Percentiles rank a stretch among this genome's conserved stretches.
These are phyloP conservation scores for Ruditapes philippinarum DNA, from an alignment of 1,140 invertebrate genomes.

Conservation along the genomic window DNA sequence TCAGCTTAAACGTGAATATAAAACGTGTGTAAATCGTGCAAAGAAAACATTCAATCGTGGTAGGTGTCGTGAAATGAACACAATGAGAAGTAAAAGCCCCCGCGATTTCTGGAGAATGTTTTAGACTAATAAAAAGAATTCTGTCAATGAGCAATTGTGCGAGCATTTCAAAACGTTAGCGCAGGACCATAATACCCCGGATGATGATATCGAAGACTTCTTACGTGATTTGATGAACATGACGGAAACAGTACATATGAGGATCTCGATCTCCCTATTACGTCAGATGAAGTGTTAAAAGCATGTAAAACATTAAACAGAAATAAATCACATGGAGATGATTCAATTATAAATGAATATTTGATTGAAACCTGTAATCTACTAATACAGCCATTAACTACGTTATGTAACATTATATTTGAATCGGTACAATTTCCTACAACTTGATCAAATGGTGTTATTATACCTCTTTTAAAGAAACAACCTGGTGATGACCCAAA, in stretches of 20 bases:
- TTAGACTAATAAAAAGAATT: background rate
- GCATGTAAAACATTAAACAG: background rate
- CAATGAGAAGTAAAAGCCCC: background rate
- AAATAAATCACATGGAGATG: background rate
- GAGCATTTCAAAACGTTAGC: background rate
- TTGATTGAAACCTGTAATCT: background rate
- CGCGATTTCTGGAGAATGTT: conserved; percentile 32
- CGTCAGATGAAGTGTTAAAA: background rate
- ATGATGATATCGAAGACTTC: background rate
- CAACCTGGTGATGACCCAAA: background rate
- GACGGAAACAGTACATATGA: background rate
- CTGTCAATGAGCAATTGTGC: background rate
- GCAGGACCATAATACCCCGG: background rate
- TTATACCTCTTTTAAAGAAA: background rate
- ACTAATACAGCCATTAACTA: background rate
- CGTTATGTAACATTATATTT: background rate
- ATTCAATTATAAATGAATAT: background rate
- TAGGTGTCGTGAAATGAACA: background rate
- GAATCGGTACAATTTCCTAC: background rate
- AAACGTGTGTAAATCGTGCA: background rate
- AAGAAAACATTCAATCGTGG: background rate
- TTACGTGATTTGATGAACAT: background rate
- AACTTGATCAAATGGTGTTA: background rate
- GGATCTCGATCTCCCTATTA: background rate
- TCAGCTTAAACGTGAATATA: background rate